A percentile compares a stretch with the other conserved stretches of the same genome.
These are phyloP conservation scores for Erythrocercus mccallii DNA, from an alignment of 2,113 vertebrate genomes.

Conservation along the genomic window DNA sequence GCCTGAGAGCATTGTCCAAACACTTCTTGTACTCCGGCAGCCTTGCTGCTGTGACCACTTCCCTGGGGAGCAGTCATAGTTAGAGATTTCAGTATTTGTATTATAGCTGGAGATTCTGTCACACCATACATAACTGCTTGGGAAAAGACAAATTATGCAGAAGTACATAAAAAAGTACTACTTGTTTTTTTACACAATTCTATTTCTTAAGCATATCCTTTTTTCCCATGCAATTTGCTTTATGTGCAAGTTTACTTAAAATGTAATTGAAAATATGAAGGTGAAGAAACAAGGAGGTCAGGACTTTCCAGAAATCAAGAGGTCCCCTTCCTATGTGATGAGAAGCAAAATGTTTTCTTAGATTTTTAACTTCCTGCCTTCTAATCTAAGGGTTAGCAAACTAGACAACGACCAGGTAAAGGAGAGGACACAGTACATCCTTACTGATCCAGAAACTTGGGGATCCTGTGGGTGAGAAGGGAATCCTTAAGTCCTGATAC, in stretches of 20 bases:
- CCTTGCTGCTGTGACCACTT: background rate
- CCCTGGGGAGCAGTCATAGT: background rate
- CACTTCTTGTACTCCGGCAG: background rate
- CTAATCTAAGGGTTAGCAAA: background rate
- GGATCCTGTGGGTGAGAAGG: background rate
- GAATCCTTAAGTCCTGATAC: background rate
- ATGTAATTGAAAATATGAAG: background rate
- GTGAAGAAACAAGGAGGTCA: background rate
- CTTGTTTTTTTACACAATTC: background rate
- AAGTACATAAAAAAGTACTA: background rate
- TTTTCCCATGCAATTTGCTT: background rate
- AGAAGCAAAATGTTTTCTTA: background rate
- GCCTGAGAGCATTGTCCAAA: background rate
- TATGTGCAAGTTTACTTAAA: background rate
- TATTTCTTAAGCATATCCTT: background rate
- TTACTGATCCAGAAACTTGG: background rate
- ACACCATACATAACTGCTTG: background rate
- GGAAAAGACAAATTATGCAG: background rate
- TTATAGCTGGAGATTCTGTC: background rate
- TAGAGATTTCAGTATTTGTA: background rate
- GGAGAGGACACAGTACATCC: background rate
- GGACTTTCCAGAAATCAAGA: background rate
- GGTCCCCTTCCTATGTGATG: accelerated
- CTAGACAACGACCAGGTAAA: background rate
- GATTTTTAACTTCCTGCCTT: background rate